Conservation (phyloP, 2,888 invertebrate species). For the Pseudococcus jackbeardsleyi region DNA sequence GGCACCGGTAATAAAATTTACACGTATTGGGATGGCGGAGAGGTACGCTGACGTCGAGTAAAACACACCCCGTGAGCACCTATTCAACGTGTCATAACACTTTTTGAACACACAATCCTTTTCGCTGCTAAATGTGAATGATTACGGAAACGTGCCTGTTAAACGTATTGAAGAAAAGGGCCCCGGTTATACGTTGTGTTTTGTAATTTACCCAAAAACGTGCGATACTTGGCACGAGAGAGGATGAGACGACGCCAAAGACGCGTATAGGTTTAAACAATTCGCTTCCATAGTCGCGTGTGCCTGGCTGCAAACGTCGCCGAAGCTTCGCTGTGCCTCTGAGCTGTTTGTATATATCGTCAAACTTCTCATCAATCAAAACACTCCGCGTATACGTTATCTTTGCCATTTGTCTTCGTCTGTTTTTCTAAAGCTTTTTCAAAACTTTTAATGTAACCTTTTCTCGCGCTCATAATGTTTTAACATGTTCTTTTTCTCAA, state of each 20-base stretch:
- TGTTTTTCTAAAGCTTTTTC: conserved; percentile 55
- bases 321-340: background rate
- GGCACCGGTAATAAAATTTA: background rate
- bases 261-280: conserved; percentile 4
- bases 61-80: background rate
- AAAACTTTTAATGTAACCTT: conserved; percentile 46
- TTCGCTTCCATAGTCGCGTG: background rate
- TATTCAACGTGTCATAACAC: conserved; percentile 40
- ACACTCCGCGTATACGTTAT: conserved; percentile 54
- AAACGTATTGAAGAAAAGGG: background rate
- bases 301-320: background rate
- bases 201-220: conserved; percentile 49
- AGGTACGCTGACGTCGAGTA: background rate
- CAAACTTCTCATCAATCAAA: conserved; percentile 56
- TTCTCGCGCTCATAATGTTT: conserved; percentile 54
- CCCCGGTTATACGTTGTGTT: background rate
- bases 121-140: conserved; percentile 30
- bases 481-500: conserved; percentile 49
- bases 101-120: conserved; percentile 34
- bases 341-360: conserved; percentile 10
- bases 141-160: conserved; percentile 43
- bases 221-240: background rate
- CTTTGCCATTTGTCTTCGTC: conserved; percentile 61
- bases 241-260: background rate
- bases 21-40: background rate